phyloP scores from a whole-genome alignment of 2,113 vertebrate genomes.

The Psephotus haematonotus region DNA sequence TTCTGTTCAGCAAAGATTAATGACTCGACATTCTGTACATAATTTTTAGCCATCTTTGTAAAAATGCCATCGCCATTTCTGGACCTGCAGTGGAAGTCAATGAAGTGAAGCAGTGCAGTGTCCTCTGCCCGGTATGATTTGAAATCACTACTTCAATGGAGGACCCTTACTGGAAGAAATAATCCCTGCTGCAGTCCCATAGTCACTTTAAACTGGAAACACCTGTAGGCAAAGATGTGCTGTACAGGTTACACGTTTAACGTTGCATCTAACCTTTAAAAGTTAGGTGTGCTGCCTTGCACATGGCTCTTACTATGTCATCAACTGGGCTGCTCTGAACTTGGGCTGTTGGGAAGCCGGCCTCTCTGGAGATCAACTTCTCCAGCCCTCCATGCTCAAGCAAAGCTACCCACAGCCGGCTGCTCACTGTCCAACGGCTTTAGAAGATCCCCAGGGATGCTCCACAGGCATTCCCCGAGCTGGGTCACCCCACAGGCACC shows the following conservation, averaged over 20 bases:
- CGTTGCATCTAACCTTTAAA: background rate
- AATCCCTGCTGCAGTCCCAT: background rate
- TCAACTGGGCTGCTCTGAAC: background rate
- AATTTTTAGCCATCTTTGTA: background rate
- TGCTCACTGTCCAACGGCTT: background rate
- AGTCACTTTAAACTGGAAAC: background rate
- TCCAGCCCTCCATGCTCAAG: background rate
- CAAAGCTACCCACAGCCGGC: no score
- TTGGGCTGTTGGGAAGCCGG: background rate
- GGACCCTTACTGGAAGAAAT: background rate
- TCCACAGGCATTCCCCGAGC: background rate
- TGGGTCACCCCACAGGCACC: background rate
- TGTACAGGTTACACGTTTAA: rapidly evolving
- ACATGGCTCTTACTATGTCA: background rate
- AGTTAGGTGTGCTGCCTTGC: background rate
- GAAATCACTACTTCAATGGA: background rate
- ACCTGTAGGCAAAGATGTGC: background rate
- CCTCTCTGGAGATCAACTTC: background rate
- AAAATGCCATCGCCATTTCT: background rate
- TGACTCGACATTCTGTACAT: background rate
- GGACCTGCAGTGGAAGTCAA: background rate
- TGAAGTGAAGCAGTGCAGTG: background rate
- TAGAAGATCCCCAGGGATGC: background rate
- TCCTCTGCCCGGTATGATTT: background rate
- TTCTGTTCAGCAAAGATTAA: background rate